phyloP scores from a whole-genome alignment of 2,888 invertebrate species.

The Polydrusus tereticollis region DNA sequence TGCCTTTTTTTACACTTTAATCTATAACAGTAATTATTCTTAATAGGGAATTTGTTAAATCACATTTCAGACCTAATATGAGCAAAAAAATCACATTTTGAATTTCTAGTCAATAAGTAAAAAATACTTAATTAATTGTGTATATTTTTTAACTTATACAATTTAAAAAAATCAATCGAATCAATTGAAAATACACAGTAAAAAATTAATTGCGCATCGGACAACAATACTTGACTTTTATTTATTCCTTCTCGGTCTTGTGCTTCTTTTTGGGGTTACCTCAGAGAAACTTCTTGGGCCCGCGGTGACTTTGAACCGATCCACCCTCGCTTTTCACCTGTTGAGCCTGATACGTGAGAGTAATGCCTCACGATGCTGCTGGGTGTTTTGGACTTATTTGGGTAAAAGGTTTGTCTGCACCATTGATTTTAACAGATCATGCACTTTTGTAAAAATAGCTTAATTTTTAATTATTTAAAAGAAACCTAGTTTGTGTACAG shows the following conservation, averaged over 20 bases:
- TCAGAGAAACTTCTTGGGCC: constrained; percentile 24
- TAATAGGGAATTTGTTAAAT: too few species aligned
- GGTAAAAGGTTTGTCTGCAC: constrained; percentile 14
- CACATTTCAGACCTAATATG: too few species aligned
- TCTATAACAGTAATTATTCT: too few species aligned
- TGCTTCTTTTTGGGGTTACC: constrained; percentile 31
- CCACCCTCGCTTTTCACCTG: constrained; percentile 64
- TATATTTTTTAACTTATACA: too few species aligned
- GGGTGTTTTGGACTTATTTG: constrained; percentile 36
- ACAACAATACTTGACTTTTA: constrained; percentile 6
- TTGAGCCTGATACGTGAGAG: constrained; percentile 55
- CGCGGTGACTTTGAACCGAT: constrained; percentile 43
- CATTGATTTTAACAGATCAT: background rate
- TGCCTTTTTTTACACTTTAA: too few species aligned
- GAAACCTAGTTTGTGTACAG: too few species aligned
- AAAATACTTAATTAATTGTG: too few species aligned
- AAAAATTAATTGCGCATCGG: background rate
- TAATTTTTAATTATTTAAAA: too few species aligned
- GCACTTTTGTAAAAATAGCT: too few species aligned
- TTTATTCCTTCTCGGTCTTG: background rate
- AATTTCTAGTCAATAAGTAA: too few species aligned
- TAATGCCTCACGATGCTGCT: constrained; percentile 27
- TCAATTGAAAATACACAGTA: background rate
- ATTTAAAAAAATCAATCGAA: too few species aligned
- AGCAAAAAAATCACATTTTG: too few species aligned